A percentile compares a stretch with the other conserved stretches of the same genome.
These are phyloP conservation scores for Hipparchia semele DNA, from an alignment of 2,888 invertebrate genomes.

Conservation along the genomic window DNA sequence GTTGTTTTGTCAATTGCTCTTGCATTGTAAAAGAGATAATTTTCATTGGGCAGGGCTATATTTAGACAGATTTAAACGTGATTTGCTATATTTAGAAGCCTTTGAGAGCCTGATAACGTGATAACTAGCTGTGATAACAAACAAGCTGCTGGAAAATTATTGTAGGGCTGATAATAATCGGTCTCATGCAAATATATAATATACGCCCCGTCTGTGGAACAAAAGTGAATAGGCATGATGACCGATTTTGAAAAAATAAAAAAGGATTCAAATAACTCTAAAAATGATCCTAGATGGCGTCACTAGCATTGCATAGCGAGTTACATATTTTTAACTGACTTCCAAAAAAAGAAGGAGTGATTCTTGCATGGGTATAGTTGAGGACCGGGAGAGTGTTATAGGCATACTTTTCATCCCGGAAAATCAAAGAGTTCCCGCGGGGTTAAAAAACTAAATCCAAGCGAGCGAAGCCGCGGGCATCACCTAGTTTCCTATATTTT, in stretches of 20 bases:
- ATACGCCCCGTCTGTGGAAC: background rate
- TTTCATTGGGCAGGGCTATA: slow-evolving; percentile 5
- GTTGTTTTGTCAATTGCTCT: background rate
- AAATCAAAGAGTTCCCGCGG: too few relatives aligned
- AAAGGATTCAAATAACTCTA: too few relatives aligned
- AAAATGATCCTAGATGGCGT: too few relatives aligned
- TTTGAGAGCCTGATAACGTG: slow-evolving; percentile 12
- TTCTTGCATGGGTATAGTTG: too few relatives aligned
- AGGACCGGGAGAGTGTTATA: too few relatives aligned
- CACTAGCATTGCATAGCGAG: too few relatives aligned
- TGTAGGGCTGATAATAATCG: background rate
- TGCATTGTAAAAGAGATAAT: background rate
- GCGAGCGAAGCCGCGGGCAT: too few relatives aligned
- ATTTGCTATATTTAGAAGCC: slow-evolving; percentile 12
- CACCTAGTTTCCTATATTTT: too few relatives aligned
- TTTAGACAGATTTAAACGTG: slow-evolving; percentile 11
- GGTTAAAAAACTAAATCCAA: too few relatives aligned
- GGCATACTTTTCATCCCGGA: too few relatives aligned
- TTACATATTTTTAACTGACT: too few relatives aligned
- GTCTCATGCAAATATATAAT: background rate
- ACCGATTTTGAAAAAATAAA: background rate
- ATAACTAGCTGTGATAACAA: background rate
- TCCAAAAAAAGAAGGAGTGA: too few relatives aligned
- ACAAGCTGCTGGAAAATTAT: slow-evolving; percentile 13
- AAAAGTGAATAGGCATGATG: background rate